A percentile compares a stretch with the other conserved stretches of the same genome.
phyloP scores from a whole-genome alignment of 2,113 vertebrate genomes.

The Mellivora capensis region DNA sequence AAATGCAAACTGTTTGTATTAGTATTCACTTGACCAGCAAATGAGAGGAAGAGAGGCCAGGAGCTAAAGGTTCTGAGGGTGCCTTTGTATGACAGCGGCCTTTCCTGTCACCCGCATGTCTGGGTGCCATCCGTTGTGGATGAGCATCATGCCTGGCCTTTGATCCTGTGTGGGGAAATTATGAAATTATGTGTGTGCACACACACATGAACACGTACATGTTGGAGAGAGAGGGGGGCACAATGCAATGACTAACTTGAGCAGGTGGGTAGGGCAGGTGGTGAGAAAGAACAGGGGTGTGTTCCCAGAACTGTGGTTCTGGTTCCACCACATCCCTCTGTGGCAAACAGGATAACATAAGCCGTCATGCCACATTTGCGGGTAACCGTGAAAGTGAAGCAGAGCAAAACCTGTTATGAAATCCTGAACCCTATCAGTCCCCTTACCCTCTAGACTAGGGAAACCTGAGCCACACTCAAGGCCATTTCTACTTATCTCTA shows the following conservation, averaged over 20 bases:
- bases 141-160: background rate
- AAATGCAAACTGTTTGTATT: background rate
- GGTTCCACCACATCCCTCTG: background rate
- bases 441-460: background rate
- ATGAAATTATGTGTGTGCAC: background rate
- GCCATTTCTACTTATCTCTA: background rate
- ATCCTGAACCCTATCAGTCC: accelerated
- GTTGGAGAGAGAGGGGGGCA: background rate
- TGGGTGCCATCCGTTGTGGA: background rate
- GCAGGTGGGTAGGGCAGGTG: background rate
- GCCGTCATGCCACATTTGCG: background rate
- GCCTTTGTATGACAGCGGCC: background rate
- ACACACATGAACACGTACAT: accelerated
- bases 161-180: background rate
- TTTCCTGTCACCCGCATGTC: background rate
- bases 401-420: background rate
- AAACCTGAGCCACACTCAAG: background rate
- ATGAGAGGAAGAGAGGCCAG: background rate
- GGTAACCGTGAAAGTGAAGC: background rate
- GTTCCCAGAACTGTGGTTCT: background rate
- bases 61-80: background rate
- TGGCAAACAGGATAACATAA: background rate
- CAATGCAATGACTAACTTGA: background rate
- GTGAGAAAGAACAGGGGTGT: background rate
- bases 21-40: background rate